A percentile compares a stretch with the other conserved stretches of the same genome.
Evolutionary conservation across 92 coral and sea anemone species (phyloP).

Genomic region (Siderastrea radians): DNA sequence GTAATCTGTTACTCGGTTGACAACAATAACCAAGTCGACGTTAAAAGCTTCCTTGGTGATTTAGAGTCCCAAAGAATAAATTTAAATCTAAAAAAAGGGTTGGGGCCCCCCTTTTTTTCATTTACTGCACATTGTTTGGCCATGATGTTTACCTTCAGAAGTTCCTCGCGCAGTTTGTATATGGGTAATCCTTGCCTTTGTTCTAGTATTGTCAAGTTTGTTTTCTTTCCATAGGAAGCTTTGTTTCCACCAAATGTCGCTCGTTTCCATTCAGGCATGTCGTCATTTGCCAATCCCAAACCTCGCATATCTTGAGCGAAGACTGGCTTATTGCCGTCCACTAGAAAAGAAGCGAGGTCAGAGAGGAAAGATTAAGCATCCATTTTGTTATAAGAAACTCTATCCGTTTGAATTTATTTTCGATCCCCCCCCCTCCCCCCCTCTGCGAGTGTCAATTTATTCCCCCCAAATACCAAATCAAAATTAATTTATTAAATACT

Average conservation of each 20-base stretch:
- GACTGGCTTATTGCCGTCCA: conserved; percentile 85
- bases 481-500: no score
- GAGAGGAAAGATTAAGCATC: background rate
- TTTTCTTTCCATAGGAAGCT: conserved; percentile 97
- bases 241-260: conserved; percentile 99
- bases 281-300: conserved; percentile 89
- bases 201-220: conserved; percentile 86
- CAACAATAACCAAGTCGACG: no score
- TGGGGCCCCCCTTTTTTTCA: no score
- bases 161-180: conserved; percentile 92
- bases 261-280: conserved; percentile 99
- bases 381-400: background rate
- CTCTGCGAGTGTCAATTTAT: no score
- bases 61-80: no score
- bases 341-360: conserved; percentile 27
- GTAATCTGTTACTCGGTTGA: no score
- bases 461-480: no score
- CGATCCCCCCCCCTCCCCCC: no score
- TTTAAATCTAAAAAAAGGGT: no score
- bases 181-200: conserved; percentile 97
- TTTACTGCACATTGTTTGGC: no score
- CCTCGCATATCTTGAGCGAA: conserved; percentile 98
- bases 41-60: no score
- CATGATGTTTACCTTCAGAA: conserved; percentile 77
- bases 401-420: no score